phyloP scores from a whole-genome alignment of 2,888 invertebrate genomes.

The Pyrrhosoma nymphula region DNA sequence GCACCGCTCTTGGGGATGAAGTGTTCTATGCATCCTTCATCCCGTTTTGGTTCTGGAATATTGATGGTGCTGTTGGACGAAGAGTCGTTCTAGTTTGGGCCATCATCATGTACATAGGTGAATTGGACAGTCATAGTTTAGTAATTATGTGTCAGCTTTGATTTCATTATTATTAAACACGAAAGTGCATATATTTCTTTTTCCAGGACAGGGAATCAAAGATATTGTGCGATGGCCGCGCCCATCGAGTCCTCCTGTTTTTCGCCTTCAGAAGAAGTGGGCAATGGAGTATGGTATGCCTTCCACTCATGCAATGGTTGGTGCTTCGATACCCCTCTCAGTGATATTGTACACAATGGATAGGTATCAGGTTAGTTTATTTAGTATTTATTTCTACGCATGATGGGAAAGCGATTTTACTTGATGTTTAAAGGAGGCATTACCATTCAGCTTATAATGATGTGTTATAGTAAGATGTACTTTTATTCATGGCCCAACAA shows the following conservation, averaged over 20 bases:
- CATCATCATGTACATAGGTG: slow-evolving; percentile 91
- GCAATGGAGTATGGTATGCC: slow-evolving; percentile 96
- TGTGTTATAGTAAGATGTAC: no score
- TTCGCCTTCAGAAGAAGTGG: slow-evolving; percentile 92
- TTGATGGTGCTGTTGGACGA: slow-evolving; percentile 92
- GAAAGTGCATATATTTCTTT: slow-evolving; percentile 69
- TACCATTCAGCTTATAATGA: no score
- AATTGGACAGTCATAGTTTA: slow-evolving; percentile 72
- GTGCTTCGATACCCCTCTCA: slow-evolving; percentile 92
- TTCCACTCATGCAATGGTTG: slow-evolving; percentile 96
- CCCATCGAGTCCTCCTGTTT: slow-evolving; percentile 89
- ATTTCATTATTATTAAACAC: neutral
- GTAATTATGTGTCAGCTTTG: neutral
- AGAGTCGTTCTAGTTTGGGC: slow-evolving; percentile 91
- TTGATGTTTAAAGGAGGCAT: no score
- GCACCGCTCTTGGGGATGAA: slow-evolving; percentile 94
- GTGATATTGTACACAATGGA: slow-evolving; percentile 89
- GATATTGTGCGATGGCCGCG: slow-evolving; percentile 93
- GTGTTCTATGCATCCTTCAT: slow-evolving; percentile 94
- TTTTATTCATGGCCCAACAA: no score
- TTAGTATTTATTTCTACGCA: slow-evolving; percentile 75
- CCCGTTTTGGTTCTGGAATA: slow-evolving; percentile 97
- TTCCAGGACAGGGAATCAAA: slow-evolving; percentile 90
- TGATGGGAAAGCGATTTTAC: no score
- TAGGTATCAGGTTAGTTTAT: slow-evolving; percentile 83